Evolutionary conservation across 2,797 vertebrate genomes (phyloP), one percentile per base, ranked within the genome.

Genomic region (Anabacerthia variegaticeps): DNA sequence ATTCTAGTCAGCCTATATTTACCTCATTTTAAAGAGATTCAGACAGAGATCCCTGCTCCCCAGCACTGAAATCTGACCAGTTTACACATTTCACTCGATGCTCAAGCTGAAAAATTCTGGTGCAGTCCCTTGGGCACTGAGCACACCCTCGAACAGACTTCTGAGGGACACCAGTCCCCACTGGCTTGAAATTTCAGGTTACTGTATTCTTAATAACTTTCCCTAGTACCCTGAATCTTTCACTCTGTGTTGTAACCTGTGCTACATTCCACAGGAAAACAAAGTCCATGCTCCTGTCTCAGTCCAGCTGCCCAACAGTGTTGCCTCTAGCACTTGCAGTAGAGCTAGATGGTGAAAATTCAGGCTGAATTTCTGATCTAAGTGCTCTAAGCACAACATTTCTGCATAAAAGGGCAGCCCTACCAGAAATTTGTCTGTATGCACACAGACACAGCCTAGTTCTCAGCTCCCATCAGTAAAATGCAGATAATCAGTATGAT

Each of bases 1-100:
- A 72, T 80, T 95, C 46, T 37, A 79, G 51, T 51, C 79, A 92
- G 39, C 8, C 23, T 75, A 37, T 48, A 91, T 88, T 88, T 66
- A 69, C 24, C 16, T 89, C 4, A 1, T 81, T 84, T 73, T n/a
- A 75, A 84, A 81, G 3, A 72, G 46, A 43, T 17, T 54, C 19
- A 58, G 14, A 32, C 20, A 72, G 46, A 81, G 22, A 13, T 30
- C 14, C 27, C 39, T 5, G 2, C 27, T 48, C 43, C 65, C 54
- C 36, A 72, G 54, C 54, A 28, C 30, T 81, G 69, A 32, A 49
- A 7, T 28, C 1, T 32, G 52, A 79, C 54, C 27, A 51, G 22
- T 3, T 89, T 39, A 62, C 15, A 13, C 30, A 39, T 62, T 93
- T 77, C 37, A 17, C 8, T 65, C 27, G 5, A 52, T 61, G 37